These are phyloP conservation scores for Python bivittatus DNA, from an alignment of 2,113 vertebrate species.

Conservation along the genomic window DNA sequence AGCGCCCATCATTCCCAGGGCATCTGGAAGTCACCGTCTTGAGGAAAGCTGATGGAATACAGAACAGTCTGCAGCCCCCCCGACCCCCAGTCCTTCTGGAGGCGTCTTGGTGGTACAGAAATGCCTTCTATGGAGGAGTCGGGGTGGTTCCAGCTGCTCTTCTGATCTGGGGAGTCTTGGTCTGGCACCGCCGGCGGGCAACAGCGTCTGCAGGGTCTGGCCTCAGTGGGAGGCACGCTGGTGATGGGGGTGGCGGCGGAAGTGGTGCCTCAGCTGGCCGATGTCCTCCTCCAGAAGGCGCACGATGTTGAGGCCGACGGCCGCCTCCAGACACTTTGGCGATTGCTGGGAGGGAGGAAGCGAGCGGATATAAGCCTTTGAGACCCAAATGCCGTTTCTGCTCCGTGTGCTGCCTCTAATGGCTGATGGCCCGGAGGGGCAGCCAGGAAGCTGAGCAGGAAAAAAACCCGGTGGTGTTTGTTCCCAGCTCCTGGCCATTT, in stretches of 20 bases:
- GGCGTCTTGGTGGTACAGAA: background rate
- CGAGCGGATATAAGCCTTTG: background rate
- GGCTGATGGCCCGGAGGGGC: too few species aligned
- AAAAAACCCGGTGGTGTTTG: background rate
- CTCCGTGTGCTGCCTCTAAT: fast-evolving
- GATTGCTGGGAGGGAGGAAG: slow-evolving; percentile 16
- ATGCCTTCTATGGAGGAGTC: background rate
- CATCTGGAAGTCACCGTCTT: background rate
- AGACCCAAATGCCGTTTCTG: too few species aligned
- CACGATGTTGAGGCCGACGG: slow-evolving; percentile 27
- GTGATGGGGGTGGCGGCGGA: background rate
- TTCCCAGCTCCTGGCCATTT: too few species aligned
- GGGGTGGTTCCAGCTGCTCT: background rate
- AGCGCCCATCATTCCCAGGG: background rate
- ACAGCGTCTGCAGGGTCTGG: background rate
- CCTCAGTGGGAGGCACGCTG: fast-evolving
- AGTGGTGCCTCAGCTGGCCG: fast-evolving
- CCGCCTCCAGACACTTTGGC: slow-evolving; percentile 12
- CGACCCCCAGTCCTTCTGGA: background rate
- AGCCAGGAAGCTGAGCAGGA: too few species aligned
- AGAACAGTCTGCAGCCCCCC: background rate
- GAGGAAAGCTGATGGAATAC: background rate
- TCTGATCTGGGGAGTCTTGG: too few species aligned
- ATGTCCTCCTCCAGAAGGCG: slow-evolving; percentile 20
- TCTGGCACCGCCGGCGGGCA: fast-evolving